These are phyloP conservation scores for Dolichoris vasculosae DNA, from an alignment of 1,140 invertebrate genomes.

Conservation along the genomic window DNA sequence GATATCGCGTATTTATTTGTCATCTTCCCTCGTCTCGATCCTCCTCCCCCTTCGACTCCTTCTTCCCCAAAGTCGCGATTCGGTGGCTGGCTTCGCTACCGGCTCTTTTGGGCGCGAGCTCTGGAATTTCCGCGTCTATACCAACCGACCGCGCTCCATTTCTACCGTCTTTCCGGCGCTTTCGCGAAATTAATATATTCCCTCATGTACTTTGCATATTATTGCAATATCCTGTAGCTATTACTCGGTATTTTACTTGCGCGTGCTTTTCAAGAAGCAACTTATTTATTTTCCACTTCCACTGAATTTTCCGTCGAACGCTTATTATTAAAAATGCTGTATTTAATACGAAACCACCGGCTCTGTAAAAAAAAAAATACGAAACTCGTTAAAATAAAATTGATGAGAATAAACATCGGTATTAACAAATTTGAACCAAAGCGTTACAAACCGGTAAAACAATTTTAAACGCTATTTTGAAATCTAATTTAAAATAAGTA, in stretches of 20 bases:
- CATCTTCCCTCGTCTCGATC: constrained; percentile 53
- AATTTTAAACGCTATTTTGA: neutral
- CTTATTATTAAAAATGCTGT: constrained; percentile 18
- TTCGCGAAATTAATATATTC: constrained; percentile 76
- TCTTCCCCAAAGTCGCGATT: constrained; percentile 30
- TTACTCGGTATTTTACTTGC: constrained; percentile 69
- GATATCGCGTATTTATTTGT: constrained; percentile 67
- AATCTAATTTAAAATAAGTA: neutral
- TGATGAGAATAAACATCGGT: too few relatives aligned
- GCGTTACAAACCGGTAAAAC: neutral
- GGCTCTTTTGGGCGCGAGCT: constrained; percentile 5
- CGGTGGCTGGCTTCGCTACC: constrained; percentile 19
- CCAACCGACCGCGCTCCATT: constrained; percentile 36
- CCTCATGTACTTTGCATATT: constrained; percentile 75
- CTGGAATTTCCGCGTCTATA: constrained; percentile 26
- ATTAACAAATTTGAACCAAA: neutral
- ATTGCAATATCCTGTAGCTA: constrained; percentile 74
- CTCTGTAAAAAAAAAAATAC: neutral
- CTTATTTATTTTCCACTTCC: constrained; percentile 39
- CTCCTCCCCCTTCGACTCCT: neutral
- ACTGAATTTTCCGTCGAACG: constrained; percentile 10
- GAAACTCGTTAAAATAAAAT: too few relatives aligned
- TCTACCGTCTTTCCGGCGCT: constrained; percentile 66
- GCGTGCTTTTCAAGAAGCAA: neutral
- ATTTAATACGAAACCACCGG: neutral